phyloP scores from a whole-genome alignment of 2,888 invertebrate species.

The Lasioglossum vierecki region DNA sequence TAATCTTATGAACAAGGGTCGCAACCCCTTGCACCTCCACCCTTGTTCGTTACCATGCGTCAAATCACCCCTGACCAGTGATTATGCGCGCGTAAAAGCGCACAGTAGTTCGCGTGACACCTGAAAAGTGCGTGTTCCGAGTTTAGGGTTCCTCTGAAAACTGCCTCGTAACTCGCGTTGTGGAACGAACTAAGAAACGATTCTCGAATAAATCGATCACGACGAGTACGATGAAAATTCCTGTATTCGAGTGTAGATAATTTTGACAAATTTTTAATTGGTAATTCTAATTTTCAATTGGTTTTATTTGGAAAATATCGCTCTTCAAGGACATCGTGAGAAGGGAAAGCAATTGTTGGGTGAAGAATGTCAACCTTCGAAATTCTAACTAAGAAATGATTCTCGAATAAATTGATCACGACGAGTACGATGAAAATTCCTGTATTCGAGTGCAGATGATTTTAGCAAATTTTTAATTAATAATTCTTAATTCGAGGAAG shows the following conservation, averaged over 20 bases:
- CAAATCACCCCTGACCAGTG: conserved; percentile 8
- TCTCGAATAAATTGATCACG: not conserved
- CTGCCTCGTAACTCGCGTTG: not conserved
- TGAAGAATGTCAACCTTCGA: no score
- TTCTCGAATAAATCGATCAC: not conserved
- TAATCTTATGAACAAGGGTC: conserved; percentile 9
- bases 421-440: not conserved
- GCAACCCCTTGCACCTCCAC: not conserved
- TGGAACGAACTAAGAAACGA: not conserved
- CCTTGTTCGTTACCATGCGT: conserved; percentile 17
- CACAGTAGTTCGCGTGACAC: conserved; percentile 33
- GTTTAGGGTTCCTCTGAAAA: not conserved
- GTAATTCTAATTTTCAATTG: not conserved
- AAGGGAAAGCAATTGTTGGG: no score
- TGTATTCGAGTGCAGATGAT: not conserved
- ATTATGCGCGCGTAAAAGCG: conserved; percentile 27
- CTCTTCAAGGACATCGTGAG: no score
- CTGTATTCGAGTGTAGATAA: not conserved
- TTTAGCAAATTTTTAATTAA: not conserved
- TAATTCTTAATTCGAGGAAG: not conserved
- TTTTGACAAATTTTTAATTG: not conserved
- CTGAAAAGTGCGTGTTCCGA: conserved; percentile 37
- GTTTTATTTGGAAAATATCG: no score
- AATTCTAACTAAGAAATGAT: not conserved
- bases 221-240: not conserved